A percentile compares a stretch with the other conserved stretches of the same genome.
Conservation (phyloP, 2,888 invertebrate genomes). For the Macaria liturata region DNA sequence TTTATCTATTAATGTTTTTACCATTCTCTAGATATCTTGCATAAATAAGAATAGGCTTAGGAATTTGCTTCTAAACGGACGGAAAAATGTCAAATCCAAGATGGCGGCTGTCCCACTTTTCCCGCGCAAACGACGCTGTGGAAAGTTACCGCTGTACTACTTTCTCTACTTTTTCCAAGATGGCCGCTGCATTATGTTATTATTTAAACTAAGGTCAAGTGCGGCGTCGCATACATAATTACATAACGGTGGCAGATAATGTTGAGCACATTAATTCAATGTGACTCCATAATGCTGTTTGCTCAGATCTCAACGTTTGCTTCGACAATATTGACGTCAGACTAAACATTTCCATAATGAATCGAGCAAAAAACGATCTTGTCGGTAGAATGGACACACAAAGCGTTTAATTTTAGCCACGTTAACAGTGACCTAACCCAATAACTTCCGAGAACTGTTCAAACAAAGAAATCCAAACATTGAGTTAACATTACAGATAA, state of each 20-base stretch:
- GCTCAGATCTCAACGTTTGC: slow-evolving; percentile 14
- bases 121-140: slow-evolving; percentile 74
- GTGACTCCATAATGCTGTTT: slow-evolving; percentile 23
- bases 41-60: not conserved
- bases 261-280: slow-evolving; percentile 23
- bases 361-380: slow-evolving; percentile 23
- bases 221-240: slow-evolving; percentile 38
- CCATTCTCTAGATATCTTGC: not conserved
- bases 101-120: slow-evolving; percentile 79
- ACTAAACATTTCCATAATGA: slow-evolving; percentile 33
- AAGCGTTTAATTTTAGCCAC: slow-evolving; percentile 22
- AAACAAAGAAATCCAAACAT: slow-evolving; percentile 13
- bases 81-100: slow-evolving; percentile 70
- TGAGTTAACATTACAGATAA: no score
- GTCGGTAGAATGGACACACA: slow-evolving; percentile 21
- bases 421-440: slow-evolving; percentile 22
- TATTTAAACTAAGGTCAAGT: slow-evolving; percentile 71
- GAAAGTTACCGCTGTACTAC: slow-evolving; percentile 82
- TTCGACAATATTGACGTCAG: slow-evolving; percentile 28
- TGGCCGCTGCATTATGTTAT: slow-evolving; percentile 63
- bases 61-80: slow-evolving; percentile 40
- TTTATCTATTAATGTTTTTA: slow-evolving; percentile 28
- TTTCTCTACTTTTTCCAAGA: slow-evolving; percentile 83
- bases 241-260: slow-evolving; percentile 25
- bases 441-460: slow-evolving; percentile 18